phyloP scores from a whole-genome alignment of 2,888 invertebrate species.

The Drosophila pegasa region DNA sequence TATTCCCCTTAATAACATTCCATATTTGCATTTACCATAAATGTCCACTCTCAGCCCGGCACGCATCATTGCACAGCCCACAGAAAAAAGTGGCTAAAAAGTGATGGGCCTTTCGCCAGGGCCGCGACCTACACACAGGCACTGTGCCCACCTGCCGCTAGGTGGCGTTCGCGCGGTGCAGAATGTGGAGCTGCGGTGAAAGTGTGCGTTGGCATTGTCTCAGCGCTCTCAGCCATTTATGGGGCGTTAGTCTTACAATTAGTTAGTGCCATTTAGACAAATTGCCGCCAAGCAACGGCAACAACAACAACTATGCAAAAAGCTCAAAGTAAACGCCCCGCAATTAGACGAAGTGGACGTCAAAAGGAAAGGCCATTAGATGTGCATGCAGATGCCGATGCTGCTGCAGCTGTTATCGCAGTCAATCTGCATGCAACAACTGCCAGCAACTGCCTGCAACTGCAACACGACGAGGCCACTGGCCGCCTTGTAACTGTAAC shows the following conservation, averaged over 20 bases:
- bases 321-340: conserved; percentile 52
- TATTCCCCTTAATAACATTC: conserved; percentile 8
- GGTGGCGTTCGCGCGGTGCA: conserved; percentile 17
- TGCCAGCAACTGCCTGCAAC: conserved; percentile 48
- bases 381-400: conserved; percentile 52
- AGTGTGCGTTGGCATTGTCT: conserved; percentile 61
- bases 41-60: conserved; percentile 19
- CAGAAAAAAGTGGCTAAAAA: neutral
- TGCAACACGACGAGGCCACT: conserved; percentile 48
- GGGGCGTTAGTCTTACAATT: conserved; percentile 78
- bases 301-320: conserved; percentile 35
- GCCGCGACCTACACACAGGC: conserved; percentile 37
- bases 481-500: conserved; percentile 70
- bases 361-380: conserved; percentile 78
- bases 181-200: conserved; percentile 53
- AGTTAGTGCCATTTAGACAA: conserved; percentile 80
- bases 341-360: conserved; percentile 59
- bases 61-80: conserved; percentile 40
- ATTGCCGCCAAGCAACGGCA: conserved; percentile 52
- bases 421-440: conserved; percentile 18
- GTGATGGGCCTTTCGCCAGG: conserved; percentile 36
- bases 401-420: conserved; percentile 25
- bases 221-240: conserved; percentile 57
- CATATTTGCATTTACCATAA: conserved; percentile 4
- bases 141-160: conserved; percentile 34